phyloP scores from a whole-genome alignment of 2,797 vertebrate genomes.

The Aulostomus chinensis region DNA sequence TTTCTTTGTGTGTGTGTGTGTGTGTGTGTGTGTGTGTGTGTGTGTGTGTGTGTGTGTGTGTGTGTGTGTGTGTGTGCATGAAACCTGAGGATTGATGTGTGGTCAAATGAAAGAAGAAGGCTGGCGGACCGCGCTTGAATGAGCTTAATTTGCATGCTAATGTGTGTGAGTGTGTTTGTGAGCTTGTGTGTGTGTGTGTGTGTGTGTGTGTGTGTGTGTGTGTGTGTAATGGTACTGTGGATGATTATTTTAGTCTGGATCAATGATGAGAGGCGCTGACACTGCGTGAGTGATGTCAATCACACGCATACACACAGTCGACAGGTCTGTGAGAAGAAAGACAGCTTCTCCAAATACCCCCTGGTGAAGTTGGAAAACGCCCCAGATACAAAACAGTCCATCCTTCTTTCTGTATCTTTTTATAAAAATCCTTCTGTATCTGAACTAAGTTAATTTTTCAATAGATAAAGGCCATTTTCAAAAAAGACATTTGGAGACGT shows the following conservation, averaged over 20 bases:
- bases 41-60: conserved; percentile 21
- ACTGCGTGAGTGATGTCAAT: conserved; percentile 24
- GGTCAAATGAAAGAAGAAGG: conserved; percentile 65
- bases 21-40: conserved; percentile 23
- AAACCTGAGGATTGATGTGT: conserved; percentile 55
- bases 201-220: conserved; percentile 30
- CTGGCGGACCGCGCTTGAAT: conserved; percentile 57
- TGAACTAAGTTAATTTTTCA: too few relatives aligned
- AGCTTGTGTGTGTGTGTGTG: conserved; percentile 51
- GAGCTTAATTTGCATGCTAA: conserved; percentile 74
- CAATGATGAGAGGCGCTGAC: conserved; percentile 42
- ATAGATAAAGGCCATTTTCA: too few relatives aligned
- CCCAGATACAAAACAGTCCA: too few relatives aligned
- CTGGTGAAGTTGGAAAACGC: too few relatives aligned
- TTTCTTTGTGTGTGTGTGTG: conserved; percentile 17
- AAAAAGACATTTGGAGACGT: too few relatives aligned
- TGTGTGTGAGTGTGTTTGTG: conserved; percentile 31
- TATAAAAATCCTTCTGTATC: too few relatives aligned
- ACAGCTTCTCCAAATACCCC: too few relatives aligned
- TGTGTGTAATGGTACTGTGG: conserved; percentile 16
- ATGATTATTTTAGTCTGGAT: conserved; percentile 44
- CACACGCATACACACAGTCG: conserved; percentile 9
- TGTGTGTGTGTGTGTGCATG: too few relatives aligned
- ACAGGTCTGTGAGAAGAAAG: conserved; percentile 1
- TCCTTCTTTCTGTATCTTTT: too few relatives aligned